Percentiles rank a stretch among this genome's conserved stretches.
Evolutionary conservation across 2,888 invertebrate genomes (phyloP).

Genomic region (Agriotes lineatus): DNA sequence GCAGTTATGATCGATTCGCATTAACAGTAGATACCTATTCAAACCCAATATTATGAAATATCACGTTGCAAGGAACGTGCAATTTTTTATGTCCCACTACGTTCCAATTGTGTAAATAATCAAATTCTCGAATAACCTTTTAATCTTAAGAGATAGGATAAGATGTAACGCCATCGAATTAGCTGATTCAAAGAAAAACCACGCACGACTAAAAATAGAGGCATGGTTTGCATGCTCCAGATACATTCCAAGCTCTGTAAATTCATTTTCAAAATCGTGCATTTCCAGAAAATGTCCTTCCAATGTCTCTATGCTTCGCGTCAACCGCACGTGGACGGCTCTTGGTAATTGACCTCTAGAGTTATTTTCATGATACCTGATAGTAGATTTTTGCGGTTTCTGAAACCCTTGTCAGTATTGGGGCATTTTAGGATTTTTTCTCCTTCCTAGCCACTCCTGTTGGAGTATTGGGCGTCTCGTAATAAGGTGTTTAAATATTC

Average conservation of each 20-base stretch:
- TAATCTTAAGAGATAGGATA: not conserved
- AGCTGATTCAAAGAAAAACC: not conserved
- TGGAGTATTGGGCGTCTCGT: too few species aligned
- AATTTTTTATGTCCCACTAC: not conserved
- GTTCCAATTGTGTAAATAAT: too few species aligned
- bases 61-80: constrained; percentile 15
- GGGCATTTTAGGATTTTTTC: too few species aligned
- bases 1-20: constrained; percentile 7
- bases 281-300: too few species aligned
- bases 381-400: too few species aligned
- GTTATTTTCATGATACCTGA: not conserved
- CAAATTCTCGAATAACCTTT: too few species aligned
- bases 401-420: too few species aligned
- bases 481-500: too few species aligned
- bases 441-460: too few species aligned
- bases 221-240: not conserved
- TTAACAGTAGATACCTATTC: not conserved
- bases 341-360: constrained; percentile 4
- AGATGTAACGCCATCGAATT: not conserved
- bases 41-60: constrained; percentile 8
- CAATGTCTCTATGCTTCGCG: not conserved
- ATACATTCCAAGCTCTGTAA: too few species aligned
- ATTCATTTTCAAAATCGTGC: too few species aligned
- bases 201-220: constrained; percentile 2
- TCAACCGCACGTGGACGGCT: not conserved